These are phyloP conservation scores for Meteorus colon DNA, from an alignment of 2,888 invertebrate species.

Conservation along the genomic window DNA sequence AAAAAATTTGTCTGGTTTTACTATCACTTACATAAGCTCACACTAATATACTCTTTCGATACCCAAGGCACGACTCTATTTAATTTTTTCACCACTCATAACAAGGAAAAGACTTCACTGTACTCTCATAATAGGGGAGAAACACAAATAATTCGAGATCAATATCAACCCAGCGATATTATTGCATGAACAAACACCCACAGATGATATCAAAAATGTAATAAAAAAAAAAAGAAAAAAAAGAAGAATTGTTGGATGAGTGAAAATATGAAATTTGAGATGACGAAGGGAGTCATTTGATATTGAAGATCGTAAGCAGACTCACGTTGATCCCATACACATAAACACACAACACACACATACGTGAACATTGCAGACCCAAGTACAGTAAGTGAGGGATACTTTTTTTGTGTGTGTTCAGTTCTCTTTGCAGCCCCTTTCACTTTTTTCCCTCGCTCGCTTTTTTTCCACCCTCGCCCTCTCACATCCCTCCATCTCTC, in stretches of 20 bases:
- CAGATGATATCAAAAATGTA: not conserved
- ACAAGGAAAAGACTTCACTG: too few species aligned
- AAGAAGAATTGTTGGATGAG: constrained; percentile 32
- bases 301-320: constrained; percentile 30
- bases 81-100: too few species aligned
- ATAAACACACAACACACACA: constrained; percentile 7
- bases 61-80: too few species aligned
- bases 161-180: constrained; percentile 5
- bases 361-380: constrained; percentile 26
- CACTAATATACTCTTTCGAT: too few species aligned
- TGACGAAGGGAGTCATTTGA: constrained; percentile 41
- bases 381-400: constrained; percentile 28
- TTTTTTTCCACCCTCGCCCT: not conserved
- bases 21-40: too few species aligned
- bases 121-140: not conserved
- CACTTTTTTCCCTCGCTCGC: not conserved
- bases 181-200: not conserved
- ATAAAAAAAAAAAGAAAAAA: constrained; percentile 25
- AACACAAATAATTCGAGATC: not conserved
- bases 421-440: not conserved
- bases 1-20: too few species aligned
- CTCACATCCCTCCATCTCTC: not conserved
- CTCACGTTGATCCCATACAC: constrained; percentile 40
- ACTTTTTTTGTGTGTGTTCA: constrained; percentile 27
- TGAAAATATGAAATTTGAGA: constrained; percentile 43